Evolutionary conservation across 2,797 vertebrate species (phyloP).

Genomic region (Typhlichthys eigenmanni): DNA sequence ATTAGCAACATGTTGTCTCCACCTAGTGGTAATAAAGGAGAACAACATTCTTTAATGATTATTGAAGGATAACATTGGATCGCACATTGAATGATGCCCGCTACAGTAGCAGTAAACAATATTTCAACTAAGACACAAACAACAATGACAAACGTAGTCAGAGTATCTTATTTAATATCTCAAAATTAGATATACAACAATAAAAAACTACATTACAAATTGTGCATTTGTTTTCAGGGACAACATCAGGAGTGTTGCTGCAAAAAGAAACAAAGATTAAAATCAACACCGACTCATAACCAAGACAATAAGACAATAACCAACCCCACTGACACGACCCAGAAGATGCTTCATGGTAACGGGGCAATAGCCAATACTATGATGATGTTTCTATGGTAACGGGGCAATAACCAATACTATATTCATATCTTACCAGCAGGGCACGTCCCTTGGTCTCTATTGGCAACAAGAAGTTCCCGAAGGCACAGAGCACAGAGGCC

Average conservation of each 20-base stretch:
- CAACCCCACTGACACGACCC: neutral
- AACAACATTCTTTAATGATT: neutral
- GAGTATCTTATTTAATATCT: slow-evolving; percentile 7
- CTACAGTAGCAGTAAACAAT: neutral
- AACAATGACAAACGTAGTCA: neutral
- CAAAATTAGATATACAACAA: slow-evolving; percentile 7
- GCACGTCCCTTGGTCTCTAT: slow-evolving; percentile 90
- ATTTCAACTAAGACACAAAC: neutral
- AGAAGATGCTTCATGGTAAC: neutral
- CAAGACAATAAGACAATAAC: neutral
- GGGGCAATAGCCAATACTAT: neutral
- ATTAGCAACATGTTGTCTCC: slow-evolving; percentile 2
- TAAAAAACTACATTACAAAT: neutral
- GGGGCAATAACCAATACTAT: no score
- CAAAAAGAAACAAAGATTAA: slow-evolving; percentile 18
- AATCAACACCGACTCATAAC: neutral
- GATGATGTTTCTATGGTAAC: no score
- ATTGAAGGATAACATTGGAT: no score
- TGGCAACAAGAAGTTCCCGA: slow-evolving; percentile 83
- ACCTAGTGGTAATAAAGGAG: slow-evolving; percentile 19
- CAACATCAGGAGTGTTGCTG: slow-evolving; percentile 70
- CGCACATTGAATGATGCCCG: no score
- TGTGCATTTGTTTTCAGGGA: neutral
- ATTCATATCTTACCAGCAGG: slow-evolving; percentile 78
- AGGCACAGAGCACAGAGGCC: slow-evolving; percentile 79